Percentiles rank a stretch among this genome's conserved stretches.
phyloP scores from a whole-genome alignment of 2,797 vertebrate species.

The Sebastes vulpes region DNA sequence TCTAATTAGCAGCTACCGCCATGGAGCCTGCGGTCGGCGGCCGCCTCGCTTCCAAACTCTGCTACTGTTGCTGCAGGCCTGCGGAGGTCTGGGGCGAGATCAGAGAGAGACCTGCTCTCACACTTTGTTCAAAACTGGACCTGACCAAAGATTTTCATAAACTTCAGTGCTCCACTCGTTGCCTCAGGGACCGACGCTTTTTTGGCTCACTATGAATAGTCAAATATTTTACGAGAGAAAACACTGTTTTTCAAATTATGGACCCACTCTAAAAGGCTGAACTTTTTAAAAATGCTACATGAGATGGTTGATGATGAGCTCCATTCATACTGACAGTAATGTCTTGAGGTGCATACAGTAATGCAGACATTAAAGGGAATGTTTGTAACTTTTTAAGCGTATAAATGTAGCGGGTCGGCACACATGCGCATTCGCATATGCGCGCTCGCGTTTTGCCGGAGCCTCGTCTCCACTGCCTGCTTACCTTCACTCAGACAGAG shows the following conservation, averaged over 20 bases:
- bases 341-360: neutral
- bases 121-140: constrained; percentile 3
- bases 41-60: constrained; percentile 67
- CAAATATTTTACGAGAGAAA: neutral
- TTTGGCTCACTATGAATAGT: neutral
- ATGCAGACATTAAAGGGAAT: neutral
- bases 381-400: no score
- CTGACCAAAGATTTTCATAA: constrained; percentile 10
- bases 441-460: no score
- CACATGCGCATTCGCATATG: no score
- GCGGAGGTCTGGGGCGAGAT: constrained; percentile 28
- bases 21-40: constrained; percentile 86
- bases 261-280: neutral
- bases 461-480: no score
- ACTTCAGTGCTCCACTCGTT: neutral
- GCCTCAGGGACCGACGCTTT: neutral
- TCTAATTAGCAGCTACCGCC: constrained; percentile 87
- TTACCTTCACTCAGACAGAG: no score
- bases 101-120: constrained; percentile 41
- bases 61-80: constrained; percentile 58
- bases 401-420: no score
- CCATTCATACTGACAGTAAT: neutral
- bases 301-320: neutral
- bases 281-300: neutral
- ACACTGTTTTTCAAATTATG: neutral